Evolutionary conservation across 1,140 invertebrate species (phyloP).

Genomic region (Cepaea nemoralis): DNA sequence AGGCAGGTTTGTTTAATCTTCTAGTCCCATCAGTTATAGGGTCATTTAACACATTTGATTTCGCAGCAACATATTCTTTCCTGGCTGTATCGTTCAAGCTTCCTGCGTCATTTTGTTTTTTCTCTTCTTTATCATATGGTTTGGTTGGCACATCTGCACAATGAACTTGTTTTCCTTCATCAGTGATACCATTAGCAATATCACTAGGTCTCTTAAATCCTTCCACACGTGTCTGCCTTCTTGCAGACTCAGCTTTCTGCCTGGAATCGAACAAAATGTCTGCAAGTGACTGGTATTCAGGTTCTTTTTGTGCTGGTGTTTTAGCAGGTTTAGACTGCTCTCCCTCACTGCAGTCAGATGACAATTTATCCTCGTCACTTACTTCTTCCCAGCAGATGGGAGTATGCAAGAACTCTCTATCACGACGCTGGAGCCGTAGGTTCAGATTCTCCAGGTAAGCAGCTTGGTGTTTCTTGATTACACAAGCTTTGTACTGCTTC

Average conservation of each 20-base stretch:
- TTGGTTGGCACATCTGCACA: background rate
- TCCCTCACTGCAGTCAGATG: slow-evolving; percentile 27
- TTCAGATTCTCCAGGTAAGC: slow-evolving; percentile 24
- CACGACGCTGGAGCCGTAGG: slow-evolving; percentile 15
- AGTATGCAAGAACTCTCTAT: slow-evolving; percentile 32
- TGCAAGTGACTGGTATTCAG: slow-evolving; percentile 32
- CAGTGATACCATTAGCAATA: too few relatives aligned
- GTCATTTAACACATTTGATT: background rate
- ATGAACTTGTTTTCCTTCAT: too few relatives aligned
- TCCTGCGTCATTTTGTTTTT: background rate
- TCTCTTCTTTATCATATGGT: background rate
- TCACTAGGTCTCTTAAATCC: too few relatives aligned
- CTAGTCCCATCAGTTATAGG: slow-evolving; percentile 1
- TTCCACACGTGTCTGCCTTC: background rate
- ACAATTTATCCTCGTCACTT: background rate
- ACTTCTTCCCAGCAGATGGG: slow-evolving; percentile 17
- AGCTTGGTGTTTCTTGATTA: slow-evolving; percentile 21
- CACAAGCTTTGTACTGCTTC: slow-evolving; percentile 33
- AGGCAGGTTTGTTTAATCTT: background rate
- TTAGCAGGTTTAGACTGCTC: background rate
- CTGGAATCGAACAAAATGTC: slow-evolving; percentile 29
- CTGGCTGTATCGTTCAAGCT: background rate
- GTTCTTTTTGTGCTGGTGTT: background rate
- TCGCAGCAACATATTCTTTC: background rate
- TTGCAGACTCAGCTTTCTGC: slow-evolving; percentile 3